Evolutionary conservation across 2,888 invertebrate genomes (phyloP), one percentile per base, ranked within the genome.

Genomic region (Mesoligia furuncula): DNA sequence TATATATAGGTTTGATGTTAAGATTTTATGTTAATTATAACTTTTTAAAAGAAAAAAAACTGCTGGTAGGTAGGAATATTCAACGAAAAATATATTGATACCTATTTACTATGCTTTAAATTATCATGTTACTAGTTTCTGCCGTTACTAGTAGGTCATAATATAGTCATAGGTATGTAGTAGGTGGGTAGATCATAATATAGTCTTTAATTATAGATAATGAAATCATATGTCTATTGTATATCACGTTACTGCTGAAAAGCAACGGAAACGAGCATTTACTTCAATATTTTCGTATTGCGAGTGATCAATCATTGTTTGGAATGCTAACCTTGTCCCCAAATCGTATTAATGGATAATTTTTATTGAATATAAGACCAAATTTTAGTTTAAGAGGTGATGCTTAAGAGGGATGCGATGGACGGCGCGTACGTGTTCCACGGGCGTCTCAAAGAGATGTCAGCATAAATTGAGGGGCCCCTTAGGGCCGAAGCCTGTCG

Each of bases 191-290:
- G 17, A 61, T n/a, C 31, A 36, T 36, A n/a, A 59, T 24, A 42
- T 15, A 39, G 59, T 20, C 20, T 71, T 54, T 64, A 64, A 80
- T 78, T 15, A 80, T 20, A 54, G 2, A 72, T 54, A 62, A 80
- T 79, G 8, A 80, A 45, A 54, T 72, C 36, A 72, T 3, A 54
- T 80, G 36, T 62, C 72, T 72, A 54, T 62, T 54, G 0, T n/a
- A 15, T 48, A 39, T 73, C 27, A 31, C 20, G 54, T n/a, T 39
- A 39, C 27, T 24, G 24, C 27, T 61, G 54, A 67, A 75, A 64
- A 31, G 5, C 57, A 85, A 67, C 76, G 83, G 79, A 86, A 67
- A 83, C 48, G 36, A 77, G 27, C 15, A 72, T 70, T 85, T 75
- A 76, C 8, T 65, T n/a, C 4, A 69, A 59, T 72, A 31, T 57